phyloP scores from a whole-genome alignment of 2,888 invertebrate species.

The Meta bourneti region DNA sequence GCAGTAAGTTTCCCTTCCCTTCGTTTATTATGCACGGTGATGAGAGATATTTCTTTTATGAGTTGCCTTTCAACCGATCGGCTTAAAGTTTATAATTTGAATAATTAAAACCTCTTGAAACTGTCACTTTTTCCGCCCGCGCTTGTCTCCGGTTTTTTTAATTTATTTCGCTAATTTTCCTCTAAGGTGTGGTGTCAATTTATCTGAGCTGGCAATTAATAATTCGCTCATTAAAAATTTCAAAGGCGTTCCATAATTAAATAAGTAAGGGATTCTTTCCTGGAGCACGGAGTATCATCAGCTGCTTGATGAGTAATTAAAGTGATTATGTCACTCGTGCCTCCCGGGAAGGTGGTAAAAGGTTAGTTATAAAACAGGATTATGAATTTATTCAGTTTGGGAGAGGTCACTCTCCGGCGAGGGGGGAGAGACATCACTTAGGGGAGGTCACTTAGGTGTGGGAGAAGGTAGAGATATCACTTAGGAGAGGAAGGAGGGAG shows the following conservation, averaged over 20 bases:
- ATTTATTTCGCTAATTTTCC: background rate
- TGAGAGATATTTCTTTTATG: background rate
- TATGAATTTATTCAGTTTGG: background rate
- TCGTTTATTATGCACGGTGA: slow-evolving; percentile 33
- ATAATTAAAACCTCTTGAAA: slow-evolving; percentile 37
- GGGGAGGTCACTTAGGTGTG: too few relatives aligned
- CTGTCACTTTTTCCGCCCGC: background rate
- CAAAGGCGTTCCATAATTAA: background rate
- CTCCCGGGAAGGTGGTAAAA: background rate
- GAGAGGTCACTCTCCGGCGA: too few relatives aligned
- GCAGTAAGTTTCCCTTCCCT: slow-evolving; percentile 72
- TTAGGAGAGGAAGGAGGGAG: too few relatives aligned
- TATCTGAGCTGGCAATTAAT: slow-evolving; percentile 2
- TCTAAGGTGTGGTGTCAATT: background rate
- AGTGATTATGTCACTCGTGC: background rate
- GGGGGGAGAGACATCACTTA: too few relatives aligned
- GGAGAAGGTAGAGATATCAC: too few relatives aligned
- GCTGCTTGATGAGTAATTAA: background rate
- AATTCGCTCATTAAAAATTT: background rate
- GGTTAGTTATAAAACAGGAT: background rate
- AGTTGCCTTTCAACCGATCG: background rate
- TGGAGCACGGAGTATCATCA: background rate
- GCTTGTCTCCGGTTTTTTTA: background rate
- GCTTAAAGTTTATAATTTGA: slow-evolving; percentile 24
- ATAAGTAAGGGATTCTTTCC: background rate